Evolutionary conservation across 2,888 invertebrate genomes (phyloP).

Genomic region (Prenolepis imparis): DNA sequence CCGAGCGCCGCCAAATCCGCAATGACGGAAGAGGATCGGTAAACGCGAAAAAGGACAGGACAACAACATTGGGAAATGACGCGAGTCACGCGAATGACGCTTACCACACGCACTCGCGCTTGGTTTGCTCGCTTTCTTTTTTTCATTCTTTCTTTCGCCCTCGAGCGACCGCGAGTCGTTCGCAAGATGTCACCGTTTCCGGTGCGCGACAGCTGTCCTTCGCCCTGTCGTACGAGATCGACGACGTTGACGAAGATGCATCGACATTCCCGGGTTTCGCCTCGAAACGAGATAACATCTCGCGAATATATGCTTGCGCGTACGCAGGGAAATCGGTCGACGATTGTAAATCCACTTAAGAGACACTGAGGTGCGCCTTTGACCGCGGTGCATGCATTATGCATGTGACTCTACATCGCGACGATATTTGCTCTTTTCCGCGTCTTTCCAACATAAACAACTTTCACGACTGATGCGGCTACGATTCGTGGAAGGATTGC

Average conservation of each 20-base stretch:
- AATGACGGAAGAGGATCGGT: conserved; percentile 12
- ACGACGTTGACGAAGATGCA: conserved; percentile 66
- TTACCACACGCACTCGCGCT: neutral
- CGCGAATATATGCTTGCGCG: neutral
- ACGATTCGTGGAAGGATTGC: neutral
- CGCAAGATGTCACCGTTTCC: conserved; percentile 80
- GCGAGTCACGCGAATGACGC: conserved; percentile 63
- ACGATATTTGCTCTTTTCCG: neutral
- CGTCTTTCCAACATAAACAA: neutral
- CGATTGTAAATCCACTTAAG: conserved; percentile 21
- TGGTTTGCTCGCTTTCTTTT: neutral
- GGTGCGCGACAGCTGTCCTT: conserved; percentile 70
- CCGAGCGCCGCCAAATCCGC: conserved; percentile 4
- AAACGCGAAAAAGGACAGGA: conserved; percentile 43
- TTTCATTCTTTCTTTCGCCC: conserved; percentile 23
- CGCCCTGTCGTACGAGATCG: conserved; percentile 61
- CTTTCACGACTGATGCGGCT: neutral
- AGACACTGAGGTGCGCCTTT: neutral
- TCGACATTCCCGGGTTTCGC: conserved; percentile 59
- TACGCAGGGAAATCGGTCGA: conserved; percentile 49
- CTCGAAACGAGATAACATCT: conserved; percentile 23
- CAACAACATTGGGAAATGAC: conserved; percentile 57
- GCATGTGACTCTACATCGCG: neutral
- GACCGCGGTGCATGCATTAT: neutral
- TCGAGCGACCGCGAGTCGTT: conserved; percentile 68